A percentile compares a stretch with the other conserved stretches of the same genome.
These are phyloP conservation scores for Pogoniulus pusillus DNA, from an alignment of 2,797 vertebrate genomes.

Conservation along the genomic window DNA sequence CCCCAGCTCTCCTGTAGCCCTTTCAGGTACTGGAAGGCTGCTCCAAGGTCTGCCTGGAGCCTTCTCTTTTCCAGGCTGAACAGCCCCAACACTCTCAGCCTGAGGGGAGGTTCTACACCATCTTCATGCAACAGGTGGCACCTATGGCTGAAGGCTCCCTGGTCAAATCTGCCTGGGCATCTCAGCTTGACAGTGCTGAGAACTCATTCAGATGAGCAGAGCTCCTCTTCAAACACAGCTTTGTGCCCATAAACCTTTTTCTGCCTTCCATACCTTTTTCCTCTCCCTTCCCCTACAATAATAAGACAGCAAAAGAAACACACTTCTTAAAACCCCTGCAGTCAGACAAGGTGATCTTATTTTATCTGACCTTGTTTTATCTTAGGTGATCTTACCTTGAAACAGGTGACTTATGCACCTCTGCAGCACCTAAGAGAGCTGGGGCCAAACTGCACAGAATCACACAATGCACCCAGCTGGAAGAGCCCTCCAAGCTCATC, in stretches of 20 bases:
- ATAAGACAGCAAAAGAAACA: not conserved
- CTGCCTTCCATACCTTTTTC: not conserved
- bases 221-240: not conserved
- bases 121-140: not conserved
- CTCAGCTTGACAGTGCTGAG: not conserved
- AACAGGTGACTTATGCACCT: not conserved
- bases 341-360: not conserved
- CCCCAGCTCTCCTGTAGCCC: no score
- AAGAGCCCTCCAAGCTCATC: no score
- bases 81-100: no score
- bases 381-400: no score
- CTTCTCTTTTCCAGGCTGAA: no score
- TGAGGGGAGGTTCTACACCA: no score
- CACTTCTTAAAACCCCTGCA: not conserved
- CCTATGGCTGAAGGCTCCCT: not conserved
- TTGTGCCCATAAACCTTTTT: not conserved
- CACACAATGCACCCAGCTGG: no score
- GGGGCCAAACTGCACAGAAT: not conserved
- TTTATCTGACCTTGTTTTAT: no score
- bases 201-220: not conserved
- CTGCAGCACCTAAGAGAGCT: not conserved
- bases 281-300: not conserved
- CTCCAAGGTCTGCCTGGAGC: no score
- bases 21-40: no score
- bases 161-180: not conserved